Base-by-base conservation (phyloP, 2,113 vertebrate genomes). In the Aplodontia rufa region DNA sequence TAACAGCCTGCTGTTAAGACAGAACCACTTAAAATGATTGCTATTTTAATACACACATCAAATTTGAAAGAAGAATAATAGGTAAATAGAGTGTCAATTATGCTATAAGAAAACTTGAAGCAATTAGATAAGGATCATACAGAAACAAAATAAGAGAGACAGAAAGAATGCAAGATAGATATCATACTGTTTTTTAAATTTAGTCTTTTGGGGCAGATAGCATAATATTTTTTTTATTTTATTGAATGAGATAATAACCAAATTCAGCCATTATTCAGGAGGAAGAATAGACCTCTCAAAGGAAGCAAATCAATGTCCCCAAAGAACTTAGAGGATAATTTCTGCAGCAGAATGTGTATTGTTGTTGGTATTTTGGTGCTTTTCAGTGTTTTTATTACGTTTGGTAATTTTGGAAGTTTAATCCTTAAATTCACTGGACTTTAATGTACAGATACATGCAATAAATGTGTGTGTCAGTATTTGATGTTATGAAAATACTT, bases 151-250 rank as follows among this genome's bases (percentile, higher is more conserved):
- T 14, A 19, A 53, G 16, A 66, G 30, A 42, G 11, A 30, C 3
- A 8, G 2, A 26, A 1, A 55, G 13, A 17, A 16, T 24, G 9
- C 13, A 1, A 37, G 28, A 26, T 1, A 7, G 11, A 47, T 37
- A 14, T 3, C 58, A 12, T 26, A 14, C 6, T 49, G 9, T 11
- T 26, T 90, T 40, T 66, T 30, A 55, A 66, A 37, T 16, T 13
- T 47, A 84, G n/a, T 62, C 32, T 51, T 71, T 2, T 7, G 42
- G 49, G n/a, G 51, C 20, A 32, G 28, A 11, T 22, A 53, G 11
- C 5, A 11, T 72, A 4, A 7, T 11, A 49, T 69, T 32, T 80
- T 4, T 16, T 60, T 5, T 24, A 8, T 66, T 81, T 9, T 75
- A 7, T 60, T 78, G 24, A 3, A 24, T 55, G 16, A 72, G 2